These are phyloP conservation scores for Delphinapterus leucas DNA, from an alignment of 2,113 vertebrate genomes.

Conservation along the genomic window DNA sequence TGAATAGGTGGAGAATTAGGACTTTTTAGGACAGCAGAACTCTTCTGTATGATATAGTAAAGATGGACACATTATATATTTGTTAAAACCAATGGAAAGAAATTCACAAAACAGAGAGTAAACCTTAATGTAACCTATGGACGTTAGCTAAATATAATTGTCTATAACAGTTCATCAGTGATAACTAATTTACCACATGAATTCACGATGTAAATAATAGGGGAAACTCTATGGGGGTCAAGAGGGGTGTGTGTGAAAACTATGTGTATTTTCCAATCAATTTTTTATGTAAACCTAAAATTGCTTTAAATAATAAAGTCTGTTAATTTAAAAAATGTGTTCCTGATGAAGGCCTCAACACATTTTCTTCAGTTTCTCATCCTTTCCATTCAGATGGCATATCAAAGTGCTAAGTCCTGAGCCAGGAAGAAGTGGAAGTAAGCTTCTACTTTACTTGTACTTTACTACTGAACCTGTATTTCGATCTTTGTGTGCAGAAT, in stretches of 20 bases:
- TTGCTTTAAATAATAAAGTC: neutral
- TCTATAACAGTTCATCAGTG: neutral
- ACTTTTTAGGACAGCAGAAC: neutral
- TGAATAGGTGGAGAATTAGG: neutral
- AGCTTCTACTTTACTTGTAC: neutral
- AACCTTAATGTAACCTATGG: neutral
- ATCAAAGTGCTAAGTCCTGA: conserved; percentile 10
- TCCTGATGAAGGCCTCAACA: neutral
- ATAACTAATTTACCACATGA: neutral
- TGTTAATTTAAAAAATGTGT: neutral
- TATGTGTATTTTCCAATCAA: neutral
- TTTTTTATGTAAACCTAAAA: neutral
- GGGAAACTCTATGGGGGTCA: neutral
- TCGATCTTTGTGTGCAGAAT: conserved; percentile 50
- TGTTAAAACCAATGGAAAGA: neutral
- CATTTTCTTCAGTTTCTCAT: neutral
- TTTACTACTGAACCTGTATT: too few species aligned
- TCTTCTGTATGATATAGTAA: neutral
- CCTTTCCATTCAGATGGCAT: neutral
- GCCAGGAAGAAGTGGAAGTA: neutral
- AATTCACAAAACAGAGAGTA: neutral
- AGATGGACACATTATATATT: neutral
- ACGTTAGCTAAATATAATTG: neutral
- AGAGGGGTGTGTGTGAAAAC: neutral
- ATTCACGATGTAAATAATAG: neutral